Base-by-base conservation (phyloP, 2,113 vertebrate species). In the Perca schrenkii region DNA sequence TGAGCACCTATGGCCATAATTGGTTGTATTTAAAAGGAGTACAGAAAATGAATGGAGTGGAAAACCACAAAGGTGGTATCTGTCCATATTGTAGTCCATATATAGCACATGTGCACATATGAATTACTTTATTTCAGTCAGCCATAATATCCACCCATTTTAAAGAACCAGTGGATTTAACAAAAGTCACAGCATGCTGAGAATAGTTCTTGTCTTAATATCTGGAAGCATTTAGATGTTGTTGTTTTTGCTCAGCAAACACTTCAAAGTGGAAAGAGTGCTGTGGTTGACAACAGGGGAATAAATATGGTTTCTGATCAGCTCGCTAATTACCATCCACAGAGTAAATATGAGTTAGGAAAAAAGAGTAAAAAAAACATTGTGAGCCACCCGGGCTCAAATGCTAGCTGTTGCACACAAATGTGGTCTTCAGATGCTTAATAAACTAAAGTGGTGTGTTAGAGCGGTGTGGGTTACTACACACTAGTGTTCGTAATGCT, bases 231-330 rank as follows among this genome's bases (percentile, higher is more conserved):
- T 94, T 97, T 96, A 94, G 77, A 87, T 89, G 80, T 91, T 89
- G 76, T 85, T 79, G 89, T 91, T 93, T 92, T 92, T 91, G 86
- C 87, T 91, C 94, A n/a, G 80, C 87, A 96, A 95, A 93, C 94
- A 96, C 89, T 94, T 96, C 80, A 86, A 96, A 94, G 89, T 89
- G 93, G 89, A 95, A 93, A 89, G 91, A 91, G 92, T 88, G 94
- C 95, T 95, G 92, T 94, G 94, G 94, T 95, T 93, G 95, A 96
- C 97, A 96, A 72, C 94, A 95, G 87, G 93, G 95, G 95, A 96
- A 94, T 91, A 96, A 96, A 97, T 96, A 96, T 0, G 81, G 93
- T 96, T 95, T 97, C 94, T 96, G 95, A 97, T 97, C 96, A 96
- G 95, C 96, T 95, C 95, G 92, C 94, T 95, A 97, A 95, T 95